Base-by-base conservation (phyloP, 1,140 invertebrate species). In the Arctopsyche grandis region DNA sequence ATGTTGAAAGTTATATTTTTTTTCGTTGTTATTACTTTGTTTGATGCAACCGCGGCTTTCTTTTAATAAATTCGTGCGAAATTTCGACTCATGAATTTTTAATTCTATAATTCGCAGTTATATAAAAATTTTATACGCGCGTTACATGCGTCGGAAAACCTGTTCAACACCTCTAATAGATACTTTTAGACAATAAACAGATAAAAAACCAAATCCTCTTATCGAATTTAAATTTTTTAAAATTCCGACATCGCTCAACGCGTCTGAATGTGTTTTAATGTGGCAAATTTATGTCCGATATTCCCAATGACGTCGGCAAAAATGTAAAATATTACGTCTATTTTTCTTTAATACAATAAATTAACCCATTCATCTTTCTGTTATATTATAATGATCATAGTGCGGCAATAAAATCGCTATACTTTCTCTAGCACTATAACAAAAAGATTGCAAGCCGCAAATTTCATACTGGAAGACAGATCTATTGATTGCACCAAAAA, bases 41-140 rank as follows among this genome's bases (percentile, higher is more conserved):
- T 38, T 38, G 29, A 38, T 38, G 29, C 7, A 38, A 38, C n/a
- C n/a, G n/a, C 29, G 29, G 29, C 29, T 38, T 38, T 38, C 29
- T 38, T 38, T 38, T 1, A 38, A 38, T 60, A 19, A 19, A 1
- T 60, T 9, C 16, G 48, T 19, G 56, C 56, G 16, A 19, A 19
- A 19, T 60, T 60, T 60, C 16, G 56, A 19, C 12, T 19, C 12
- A 10, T 14, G 3, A n/a, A 52, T 60, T 60, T 60, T 60, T 16
- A 60, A 21, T 60, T 60, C 19, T 60, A 60, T 60, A 60, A 60
- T 60, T 60, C 56, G 56, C 56, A 60, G 21, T 21, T 9, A 19
- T 60, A 60, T 19, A 21, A 19, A 60, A 60, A 60, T n/a, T 56
- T 60, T 21, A 21, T 3, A 19, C 7, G 56, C 56, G 16, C 14